Conservation (phyloP, 2,113 vertebrate genomes). For the Pangasianodon gigas region DNA sequence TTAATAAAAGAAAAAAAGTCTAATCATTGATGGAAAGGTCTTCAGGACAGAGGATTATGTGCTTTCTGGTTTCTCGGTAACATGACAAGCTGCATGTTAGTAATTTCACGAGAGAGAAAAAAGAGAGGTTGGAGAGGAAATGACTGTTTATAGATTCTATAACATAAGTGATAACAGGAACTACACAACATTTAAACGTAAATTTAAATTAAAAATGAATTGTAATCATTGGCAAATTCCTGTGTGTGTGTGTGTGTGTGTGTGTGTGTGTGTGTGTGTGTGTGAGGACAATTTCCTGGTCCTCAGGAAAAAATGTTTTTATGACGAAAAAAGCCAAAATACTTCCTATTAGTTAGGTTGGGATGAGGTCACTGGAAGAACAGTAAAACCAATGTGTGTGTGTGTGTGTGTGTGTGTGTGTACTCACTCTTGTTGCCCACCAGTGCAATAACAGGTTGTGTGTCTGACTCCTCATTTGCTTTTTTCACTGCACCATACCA, state of each 20-base stretch:
- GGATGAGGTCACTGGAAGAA: not conserved
- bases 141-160: no score
- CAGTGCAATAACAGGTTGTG: constrained; percentile 87
- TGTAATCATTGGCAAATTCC: no score
- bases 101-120: not conserved
- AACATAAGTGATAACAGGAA: no score
- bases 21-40: no score
- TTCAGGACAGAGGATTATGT: no score
- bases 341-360: not conserved
- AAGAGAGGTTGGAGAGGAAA: not conserved
- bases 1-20: no score
- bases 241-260: not conserved
- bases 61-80: no score
- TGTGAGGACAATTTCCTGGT: not conserved
- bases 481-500: constrained; percentile 94
- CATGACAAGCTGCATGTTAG: no score
- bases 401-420: constrained; percentile 19
- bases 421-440: constrained; percentile 98
- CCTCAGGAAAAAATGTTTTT: not conserved
- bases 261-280: not conserved
- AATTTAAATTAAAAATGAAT: no score
- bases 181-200: no score
- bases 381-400: not conserved
- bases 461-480: constrained; percentile 88
- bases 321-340: not conserved